phyloP scores from a whole-genome alignment of 2,113 vertebrate species.

The Numenius arquata region DNA sequence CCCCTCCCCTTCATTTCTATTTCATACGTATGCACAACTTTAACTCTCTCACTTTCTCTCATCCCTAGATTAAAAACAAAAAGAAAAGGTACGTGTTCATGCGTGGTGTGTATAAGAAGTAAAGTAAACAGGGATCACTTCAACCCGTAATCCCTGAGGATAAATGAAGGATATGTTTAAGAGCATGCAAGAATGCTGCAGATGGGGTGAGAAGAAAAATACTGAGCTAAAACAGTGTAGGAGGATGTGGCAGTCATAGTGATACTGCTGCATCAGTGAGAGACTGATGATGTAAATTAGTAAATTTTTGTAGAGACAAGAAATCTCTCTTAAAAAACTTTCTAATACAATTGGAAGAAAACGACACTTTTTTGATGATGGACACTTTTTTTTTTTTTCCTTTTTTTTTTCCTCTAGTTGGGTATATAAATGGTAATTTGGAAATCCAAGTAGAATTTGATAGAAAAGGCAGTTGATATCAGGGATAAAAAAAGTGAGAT shows the following conservation, averaged over 20 bases:
- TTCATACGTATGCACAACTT: neutral
- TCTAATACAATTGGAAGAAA: neutral
- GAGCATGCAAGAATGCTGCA: neutral
- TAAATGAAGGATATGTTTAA: neutral
- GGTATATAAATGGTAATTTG: neutral
- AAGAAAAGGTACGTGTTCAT: neutral
- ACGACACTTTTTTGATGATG: rapidly evolving
- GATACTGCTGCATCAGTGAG: neutral
- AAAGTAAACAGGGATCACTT: neutral
- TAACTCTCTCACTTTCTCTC: neutral
- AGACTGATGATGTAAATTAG: neutral
- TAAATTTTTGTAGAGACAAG: neutral
- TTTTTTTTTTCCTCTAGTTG: too few relatives aligned
- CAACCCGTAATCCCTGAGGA: neutral
- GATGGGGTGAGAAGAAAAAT: neutral
- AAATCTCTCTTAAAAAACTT: neutral
- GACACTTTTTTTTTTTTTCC: too few relatives aligned
- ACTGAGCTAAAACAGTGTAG: neutral
- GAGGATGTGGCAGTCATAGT: neutral
- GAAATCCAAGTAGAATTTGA: neutral
- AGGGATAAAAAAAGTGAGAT: neutral
- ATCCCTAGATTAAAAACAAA: neutral
- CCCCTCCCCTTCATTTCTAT: neutral
- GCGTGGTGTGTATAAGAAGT: neutral
- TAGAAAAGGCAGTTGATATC: neutral